These are phyloP conservation scores for Atrina japonica DNA, from an alignment of 2,888 invertebrate genomes.

Conservation along the genomic window DNA sequence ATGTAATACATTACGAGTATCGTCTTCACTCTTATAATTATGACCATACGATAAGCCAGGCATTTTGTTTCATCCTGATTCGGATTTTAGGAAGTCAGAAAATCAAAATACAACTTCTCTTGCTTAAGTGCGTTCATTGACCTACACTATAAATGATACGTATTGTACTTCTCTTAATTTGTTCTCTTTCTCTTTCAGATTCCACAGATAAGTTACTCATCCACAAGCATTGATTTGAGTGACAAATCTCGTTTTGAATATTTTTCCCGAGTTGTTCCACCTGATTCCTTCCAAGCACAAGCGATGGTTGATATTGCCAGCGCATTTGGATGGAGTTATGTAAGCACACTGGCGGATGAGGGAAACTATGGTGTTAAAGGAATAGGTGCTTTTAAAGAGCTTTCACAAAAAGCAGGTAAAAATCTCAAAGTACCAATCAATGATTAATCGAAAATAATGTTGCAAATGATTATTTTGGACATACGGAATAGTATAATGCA, in stretches of 20 bases:
- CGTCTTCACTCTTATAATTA: too few species aligned
- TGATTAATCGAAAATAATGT: too few species aligned
- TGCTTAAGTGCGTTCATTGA: too few species aligned
- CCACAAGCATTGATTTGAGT: slow-evolving; percentile 87
- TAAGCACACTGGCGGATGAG: slow-evolving; percentile 88
- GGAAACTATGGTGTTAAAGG: slow-evolving; percentile 89
- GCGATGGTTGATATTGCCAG: slow-evolving; percentile 87
- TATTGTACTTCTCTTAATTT: not conserved
- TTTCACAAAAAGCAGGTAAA: slow-evolving; percentile 77
- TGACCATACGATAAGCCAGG: too few species aligned
- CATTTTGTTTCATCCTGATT: too few species aligned
- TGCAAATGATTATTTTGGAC: too few species aligned
- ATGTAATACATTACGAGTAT: too few species aligned
- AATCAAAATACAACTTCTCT: too few species aligned
- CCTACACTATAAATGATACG: too few species aligned
- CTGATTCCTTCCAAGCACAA: slow-evolving; percentile 83
- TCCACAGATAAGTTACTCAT: slow-evolving; percentile 87
- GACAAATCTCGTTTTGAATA: slow-evolving; percentile 88
- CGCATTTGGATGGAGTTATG: slow-evolving; percentile 88
- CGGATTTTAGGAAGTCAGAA: too few species aligned
- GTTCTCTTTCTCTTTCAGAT: slow-evolving; percentile 83
- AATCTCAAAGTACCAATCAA: too few species aligned
- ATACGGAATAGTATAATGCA: too few species aligned
- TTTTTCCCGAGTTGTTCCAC: slow-evolving; percentile 85
- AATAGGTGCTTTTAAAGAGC: slow-evolving; percentile 80